phyloP scores from a whole-genome alignment of 2,797 vertebrate genomes.

The Cynodonichthys magdalenae region DNA sequence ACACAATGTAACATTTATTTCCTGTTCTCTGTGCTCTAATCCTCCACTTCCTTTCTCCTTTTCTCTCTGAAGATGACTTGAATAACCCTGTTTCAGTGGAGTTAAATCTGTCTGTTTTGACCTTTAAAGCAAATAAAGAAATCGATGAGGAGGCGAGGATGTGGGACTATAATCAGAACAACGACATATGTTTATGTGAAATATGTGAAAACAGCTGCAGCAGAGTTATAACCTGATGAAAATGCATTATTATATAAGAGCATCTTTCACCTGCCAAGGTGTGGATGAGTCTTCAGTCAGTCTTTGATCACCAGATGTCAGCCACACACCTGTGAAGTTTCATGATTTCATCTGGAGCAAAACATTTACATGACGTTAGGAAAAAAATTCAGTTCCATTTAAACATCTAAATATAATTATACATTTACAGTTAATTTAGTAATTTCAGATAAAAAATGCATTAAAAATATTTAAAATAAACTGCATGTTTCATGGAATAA shows the following conservation, averaged over 20 bases:
- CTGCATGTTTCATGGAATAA: no score
- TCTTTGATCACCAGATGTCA: neutral
- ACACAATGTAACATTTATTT: constrained; percentile 47
- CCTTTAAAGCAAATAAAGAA: neutral
- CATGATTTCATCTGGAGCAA: neutral
- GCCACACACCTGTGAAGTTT: neutral
- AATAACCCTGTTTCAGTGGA: constrained; percentile 19
- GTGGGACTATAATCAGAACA: neutral
- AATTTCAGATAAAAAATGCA: no score
- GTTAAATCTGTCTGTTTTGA: constrained; percentile 13
- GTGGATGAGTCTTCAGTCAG: neutral
- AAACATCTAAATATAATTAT: no score
- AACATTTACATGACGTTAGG: neutral
- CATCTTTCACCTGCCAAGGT: neutral
- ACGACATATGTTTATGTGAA: neutral
- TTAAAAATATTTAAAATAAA: no score
- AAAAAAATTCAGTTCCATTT: neutral
- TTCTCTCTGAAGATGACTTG: constrained; percentile 15
- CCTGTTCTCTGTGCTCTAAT: constrained; percentile 25
- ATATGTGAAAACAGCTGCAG: neutral
- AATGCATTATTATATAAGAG: neutral
- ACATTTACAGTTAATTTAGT: no score
- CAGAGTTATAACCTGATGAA: neutral
- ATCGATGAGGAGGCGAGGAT: neutral
- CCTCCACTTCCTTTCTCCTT: constrained; percentile 19